These are phyloP conservation scores for Zaprionus capensis DNA, from an alignment of 1,140 invertebrate genomes.

Conservation along the genomic window DNA sequence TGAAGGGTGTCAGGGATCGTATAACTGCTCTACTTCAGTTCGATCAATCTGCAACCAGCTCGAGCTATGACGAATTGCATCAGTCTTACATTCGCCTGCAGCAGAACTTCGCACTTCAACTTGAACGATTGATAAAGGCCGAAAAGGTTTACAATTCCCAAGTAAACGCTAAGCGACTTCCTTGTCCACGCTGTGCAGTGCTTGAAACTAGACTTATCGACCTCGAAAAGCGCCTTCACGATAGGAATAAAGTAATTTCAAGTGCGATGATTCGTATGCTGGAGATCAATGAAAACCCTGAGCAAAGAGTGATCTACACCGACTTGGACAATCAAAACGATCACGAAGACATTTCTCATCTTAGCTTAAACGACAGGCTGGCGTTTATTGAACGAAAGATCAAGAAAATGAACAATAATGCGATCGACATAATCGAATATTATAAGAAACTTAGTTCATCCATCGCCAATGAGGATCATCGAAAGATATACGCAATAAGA, in stretches of 20 bases:
- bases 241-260: neutral
- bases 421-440: neutral
- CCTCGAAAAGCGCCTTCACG: neutral
- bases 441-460: neutral
- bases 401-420: neutral
- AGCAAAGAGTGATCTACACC: neutral
- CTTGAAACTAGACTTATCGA: neutral
- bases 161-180: neutral
- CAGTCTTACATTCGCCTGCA: neutral
- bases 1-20: neutral
- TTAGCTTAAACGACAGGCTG: neutral
- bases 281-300: neutral
- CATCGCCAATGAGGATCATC: neutral
- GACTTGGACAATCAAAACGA: neutral
- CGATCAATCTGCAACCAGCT: neutral
- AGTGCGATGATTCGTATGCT: neutral
- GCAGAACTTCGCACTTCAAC: neutral
- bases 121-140: neutral
- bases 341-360: neutral
- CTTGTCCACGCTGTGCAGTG: neutral
- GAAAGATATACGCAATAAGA: too few species aligned
- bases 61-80: neutral
- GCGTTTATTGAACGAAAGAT: neutral
- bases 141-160: neutral
- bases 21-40: neutral